Base-by-base conservation (phyloP, 2,797 vertebrate species). In the Typhlichthys eigenmanni region DNA sequence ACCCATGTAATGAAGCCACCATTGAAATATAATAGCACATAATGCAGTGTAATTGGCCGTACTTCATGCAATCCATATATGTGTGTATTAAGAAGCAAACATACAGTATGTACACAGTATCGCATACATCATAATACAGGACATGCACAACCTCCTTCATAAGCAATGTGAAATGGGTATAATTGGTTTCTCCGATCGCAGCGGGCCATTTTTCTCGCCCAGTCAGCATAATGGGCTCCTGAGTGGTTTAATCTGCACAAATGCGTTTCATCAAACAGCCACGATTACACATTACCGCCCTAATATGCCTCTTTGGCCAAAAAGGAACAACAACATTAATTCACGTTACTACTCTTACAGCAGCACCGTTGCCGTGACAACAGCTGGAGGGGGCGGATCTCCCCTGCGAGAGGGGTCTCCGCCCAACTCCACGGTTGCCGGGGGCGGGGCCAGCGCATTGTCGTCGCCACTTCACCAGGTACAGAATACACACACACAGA, bases 381-480 rank as follows among this genome's bases (percentile, higher is more conserved):
- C 90, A 67, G 79, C 80, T n/a, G 90, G 85, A 67, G 88, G 87
- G 62, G 82, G 75, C 71, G 85, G 91, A 66, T 96, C 96, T 72
- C 95, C 96, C 66, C 88, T 94, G 76, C 94, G 95, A 76, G 94
- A 96, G 83, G 94, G 93, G 76, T 97, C 96, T 71, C 95, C 95
- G 52, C 93, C 95, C 80, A 95, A 93, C 86, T 93, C 94, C 58
- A 90, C 92, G 69, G 92, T 92, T 66, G 89, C 93, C 61, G 90
- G 88, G 66, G 90, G 86, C 82, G 90, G 89, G 65, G 87, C 86
- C 62, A 80, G 87, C 62, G 82, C 87, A 62, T 89, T 88, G 56
- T 85, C 88, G 0, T 96, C 96, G 55, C 96, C 96, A 77, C 93
- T 96, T 78, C 96, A 97, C 89, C 96, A 97, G 94, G 90, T 91